Base-by-base conservation (phyloP, 2,888 invertebrate species). In the Galeopsomyia nigrocyanea region DNA sequence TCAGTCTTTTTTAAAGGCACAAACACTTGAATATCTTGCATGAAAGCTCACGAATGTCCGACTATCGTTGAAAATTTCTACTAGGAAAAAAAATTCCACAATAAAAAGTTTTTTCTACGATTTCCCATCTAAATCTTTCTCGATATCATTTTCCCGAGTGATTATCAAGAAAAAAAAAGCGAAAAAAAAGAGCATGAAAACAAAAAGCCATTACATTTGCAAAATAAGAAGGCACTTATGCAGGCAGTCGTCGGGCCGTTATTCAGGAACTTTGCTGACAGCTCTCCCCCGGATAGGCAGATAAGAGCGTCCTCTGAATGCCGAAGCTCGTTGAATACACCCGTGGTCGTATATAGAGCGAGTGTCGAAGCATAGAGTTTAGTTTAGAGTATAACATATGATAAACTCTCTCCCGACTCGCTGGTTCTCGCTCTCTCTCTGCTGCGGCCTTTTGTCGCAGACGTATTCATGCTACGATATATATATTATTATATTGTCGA, bases 241-340 rank as follows among this genome's bases (percentile, higher is more conserved):
- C 77, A 51, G 10, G 65, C 31, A 9, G 62, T 39, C 10, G 77
- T 58, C 22, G 50, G 61, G 77, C 80, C 77, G 83, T 84, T 84
- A 86, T 86, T 86, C 86, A 86, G 84, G 85, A 86, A 86, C 86
- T 86, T 86, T 83, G 86, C 80, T 85, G 86, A 86, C 86, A 86
- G 86, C 86, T 84, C 84, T 76, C 85, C 86, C 76, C 85, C 86
- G 86, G 85, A 84, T 85, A 85, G 85, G 78, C 77, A 84, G 86
- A 86, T 86, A 86, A 86, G 86, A 83, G 84, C 84, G 83, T 83
- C 79, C 84, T 81, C 79, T 85, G 86, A 86, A 86, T 86, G 82
- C 85, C 82, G 80, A 83, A 83, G 82, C 81, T 79, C 74, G 84
- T 84, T 85, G 84, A 86, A 75, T 73, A 73, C 71, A 64, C 69